These are phyloP conservation scores for Myzus persicae DNA, from an alignment of 1,140 invertebrate species.

Conservation along the genomic window DNA sequence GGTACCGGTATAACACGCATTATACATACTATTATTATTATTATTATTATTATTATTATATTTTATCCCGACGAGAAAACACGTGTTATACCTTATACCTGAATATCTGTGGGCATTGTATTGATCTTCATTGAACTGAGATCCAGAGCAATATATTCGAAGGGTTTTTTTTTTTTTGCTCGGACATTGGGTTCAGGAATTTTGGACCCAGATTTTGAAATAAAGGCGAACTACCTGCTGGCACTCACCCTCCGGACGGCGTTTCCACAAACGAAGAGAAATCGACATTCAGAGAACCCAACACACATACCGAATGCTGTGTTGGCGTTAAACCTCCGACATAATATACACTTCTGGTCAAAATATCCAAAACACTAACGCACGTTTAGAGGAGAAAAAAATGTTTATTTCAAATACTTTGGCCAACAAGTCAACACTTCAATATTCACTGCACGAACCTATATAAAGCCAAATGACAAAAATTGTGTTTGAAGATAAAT, in stretches of 20 bases:
- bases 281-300: background rate
- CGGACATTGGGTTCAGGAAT: constrained; percentile 24
- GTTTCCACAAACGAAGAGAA: constrained; percentile 20
- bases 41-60: no score
- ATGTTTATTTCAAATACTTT: constrained; percentile 11
- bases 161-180: constrained; percentile 12
- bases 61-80: background rate
- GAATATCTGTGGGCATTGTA: constrained; percentile 23
- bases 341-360: background rate
- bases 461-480: constrained; percentile 29
- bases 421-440: background rate
- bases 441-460: background rate
- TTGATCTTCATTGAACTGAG: constrained; percentile 1
- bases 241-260: background rate
- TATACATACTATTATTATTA: no score
- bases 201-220: constrained; percentile 28
- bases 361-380: constrained; percentile 24
- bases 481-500: constrained; percentile 2
- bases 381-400: background rate
- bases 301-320: background rate
- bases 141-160: constrained; percentile 34
- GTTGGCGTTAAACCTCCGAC: background rate
- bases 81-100: constrained; percentile 28
- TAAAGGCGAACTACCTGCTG: constrained; percentile 21
- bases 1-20: background rate